These are phyloP conservation scores for Dryococelus australis DNA, from an alignment of 2,888 invertebrate genomes.

Conservation along the genomic window DNA sequence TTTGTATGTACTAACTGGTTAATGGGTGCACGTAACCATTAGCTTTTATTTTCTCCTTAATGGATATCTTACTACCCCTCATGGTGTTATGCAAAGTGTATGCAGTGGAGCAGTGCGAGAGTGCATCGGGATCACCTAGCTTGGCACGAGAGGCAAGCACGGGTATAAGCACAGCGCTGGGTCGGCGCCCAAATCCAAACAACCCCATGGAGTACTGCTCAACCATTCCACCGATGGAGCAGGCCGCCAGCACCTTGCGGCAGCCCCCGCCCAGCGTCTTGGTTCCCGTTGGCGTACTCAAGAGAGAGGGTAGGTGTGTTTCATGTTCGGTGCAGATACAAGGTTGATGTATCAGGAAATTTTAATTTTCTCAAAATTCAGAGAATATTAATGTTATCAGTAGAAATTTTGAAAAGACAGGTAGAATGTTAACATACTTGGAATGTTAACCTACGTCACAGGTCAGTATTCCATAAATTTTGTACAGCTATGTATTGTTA, in stretches of 20 bases:
- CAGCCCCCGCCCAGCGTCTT: conserved; percentile 74
- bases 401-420: no score
- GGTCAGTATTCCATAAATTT: no score
- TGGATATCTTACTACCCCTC: neutral
- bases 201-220: conserved; percentile 90
- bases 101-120: conserved; percentile 39
- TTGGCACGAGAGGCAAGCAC: neutral
- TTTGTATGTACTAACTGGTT: no score
- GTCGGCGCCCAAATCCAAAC: conserved; percentile 77
- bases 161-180: conserved; percentile 38
- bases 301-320: conserved; percentile 67
- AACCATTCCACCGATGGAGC: conserved; percentile 79
- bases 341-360: no score
- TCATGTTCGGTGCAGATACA: no score
- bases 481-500: no score
- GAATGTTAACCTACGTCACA: no score
- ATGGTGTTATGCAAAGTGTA: conserved; percentile 25
- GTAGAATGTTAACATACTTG: no score
- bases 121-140: conserved; percentile 38
- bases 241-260: conserved; percentile 63
- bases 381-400: no score
- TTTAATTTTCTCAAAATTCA: no score
- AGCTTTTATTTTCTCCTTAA: no score
- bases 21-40: no score
- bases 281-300: conserved; percentile 85